Evolutionary conservation across 2,113 vertebrate genomes (phyloP).

Genomic region (Eublepharis macularius): DNA sequence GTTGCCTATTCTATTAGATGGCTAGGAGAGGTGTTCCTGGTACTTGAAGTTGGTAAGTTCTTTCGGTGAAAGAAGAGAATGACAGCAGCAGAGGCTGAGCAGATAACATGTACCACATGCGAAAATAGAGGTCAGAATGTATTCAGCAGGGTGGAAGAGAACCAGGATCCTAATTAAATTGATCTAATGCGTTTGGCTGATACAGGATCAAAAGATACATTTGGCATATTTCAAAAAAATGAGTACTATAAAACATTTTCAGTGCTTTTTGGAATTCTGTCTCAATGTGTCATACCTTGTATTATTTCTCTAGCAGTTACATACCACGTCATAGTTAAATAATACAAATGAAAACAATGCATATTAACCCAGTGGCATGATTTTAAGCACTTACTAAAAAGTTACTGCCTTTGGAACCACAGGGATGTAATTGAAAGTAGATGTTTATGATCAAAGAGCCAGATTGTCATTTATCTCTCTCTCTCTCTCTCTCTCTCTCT

Average conservation of each 20-base stretch:
- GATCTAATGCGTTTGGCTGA: not conserved
- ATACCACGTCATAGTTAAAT: conserved; percentile 21
- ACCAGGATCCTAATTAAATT: not conserved
- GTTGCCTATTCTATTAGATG: not conserved
- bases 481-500: too few species aligned
- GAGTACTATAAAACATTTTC: conserved; percentile 54
- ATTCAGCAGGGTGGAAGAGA: not conserved
- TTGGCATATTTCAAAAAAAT: conserved; percentile 47
- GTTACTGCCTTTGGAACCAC: too few species aligned
- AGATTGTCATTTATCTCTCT: not conserved
- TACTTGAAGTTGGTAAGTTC: not conserved
- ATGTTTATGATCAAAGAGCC: not conserved
- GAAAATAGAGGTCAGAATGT: not conserved
- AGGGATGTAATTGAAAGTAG: not conserved
- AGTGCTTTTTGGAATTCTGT: conserved; percentile 37
- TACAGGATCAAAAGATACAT: conserved; percentile 30
- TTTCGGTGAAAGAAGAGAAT: not conserved
- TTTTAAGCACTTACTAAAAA: not conserved
- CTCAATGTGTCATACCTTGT: conserved; percentile 34
- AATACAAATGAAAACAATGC: not conserved
- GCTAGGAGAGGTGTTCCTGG: not conserved
- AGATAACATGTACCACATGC: not conserved
- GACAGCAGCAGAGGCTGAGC: not conserved
- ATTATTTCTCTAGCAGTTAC: conserved; percentile 27
- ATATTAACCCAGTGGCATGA: not conserved